Conservation (phyloP, 1,140 invertebrate species). For the Solenopsis fugax region DNA sequence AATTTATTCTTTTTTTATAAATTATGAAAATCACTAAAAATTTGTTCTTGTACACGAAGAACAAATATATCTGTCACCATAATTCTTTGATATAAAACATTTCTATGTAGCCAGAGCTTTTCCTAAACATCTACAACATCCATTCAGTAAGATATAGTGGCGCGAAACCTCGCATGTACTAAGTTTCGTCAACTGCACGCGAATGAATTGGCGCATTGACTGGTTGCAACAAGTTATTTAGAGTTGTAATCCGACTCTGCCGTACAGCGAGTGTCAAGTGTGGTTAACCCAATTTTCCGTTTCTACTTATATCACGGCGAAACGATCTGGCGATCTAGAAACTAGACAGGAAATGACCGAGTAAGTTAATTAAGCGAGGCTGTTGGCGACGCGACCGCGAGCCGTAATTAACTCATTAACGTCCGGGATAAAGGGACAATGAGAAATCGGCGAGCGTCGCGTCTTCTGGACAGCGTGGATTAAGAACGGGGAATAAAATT, state of each 20-base stretch:
- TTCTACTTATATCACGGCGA: conserved; percentile 54
- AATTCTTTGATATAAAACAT: neutral
- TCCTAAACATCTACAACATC: conserved; percentile 14
- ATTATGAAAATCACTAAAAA: neutral
- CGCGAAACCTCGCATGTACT: neutral
- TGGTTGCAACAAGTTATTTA: conserved; percentile 14
- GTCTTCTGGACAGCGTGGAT: conserved; percentile 22
- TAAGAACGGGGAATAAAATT: conserved; percentile 45
- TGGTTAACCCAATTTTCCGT: conserved; percentile 38
- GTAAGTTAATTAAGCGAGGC: conserved; percentile 43
- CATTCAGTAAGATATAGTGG: neutral
- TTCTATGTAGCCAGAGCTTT: neutral
- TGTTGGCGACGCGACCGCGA: conserved; percentile 14
- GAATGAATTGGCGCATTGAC: conserved; percentile 33
- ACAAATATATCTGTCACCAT: no score
- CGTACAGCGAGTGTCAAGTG: conserved; percentile 12
- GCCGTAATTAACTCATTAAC: conserved; percentile 57
- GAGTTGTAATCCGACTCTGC: conserved; percentile 17
- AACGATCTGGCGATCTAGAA: conserved; percentile 12
- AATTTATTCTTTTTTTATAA: neutral
- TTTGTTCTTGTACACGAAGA: neutral
- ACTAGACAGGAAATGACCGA: conserved; percentile 25
- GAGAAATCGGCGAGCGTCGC: conserved; percentile 14
- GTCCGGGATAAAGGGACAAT: conserved; percentile 32
- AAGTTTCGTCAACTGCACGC: neutral